Evolutionary conservation across 2,888 invertebrate genomes (phyloP).

Genomic region (Atethmia centrago): DNA sequence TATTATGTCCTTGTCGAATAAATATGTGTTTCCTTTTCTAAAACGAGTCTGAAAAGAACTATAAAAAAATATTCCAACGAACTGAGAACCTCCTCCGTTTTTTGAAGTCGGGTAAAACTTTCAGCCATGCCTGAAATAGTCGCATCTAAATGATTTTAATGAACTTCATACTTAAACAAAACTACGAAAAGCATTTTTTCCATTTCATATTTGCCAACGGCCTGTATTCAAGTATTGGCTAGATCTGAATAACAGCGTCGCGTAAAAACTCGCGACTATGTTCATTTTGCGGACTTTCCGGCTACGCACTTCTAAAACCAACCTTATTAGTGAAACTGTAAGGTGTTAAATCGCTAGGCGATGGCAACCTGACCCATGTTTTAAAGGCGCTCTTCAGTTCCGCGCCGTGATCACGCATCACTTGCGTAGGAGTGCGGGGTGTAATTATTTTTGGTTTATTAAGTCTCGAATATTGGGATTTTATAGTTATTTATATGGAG

Average conservation of each 20-base stretch:
- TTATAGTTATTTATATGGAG: constrained; percentile 21
- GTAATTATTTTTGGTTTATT: constrained; percentile 80
- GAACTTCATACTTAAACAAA: constrained; percentile 15
- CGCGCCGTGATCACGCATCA: constrained; percentile 88
- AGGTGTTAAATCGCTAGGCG: constrained; percentile 62
- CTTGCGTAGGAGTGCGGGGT: constrained; percentile 78
- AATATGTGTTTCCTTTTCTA: neutral
- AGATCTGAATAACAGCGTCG: constrained; percentile 84
- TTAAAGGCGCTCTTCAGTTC: constrained; percentile 78
- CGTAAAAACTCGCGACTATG: constrained; percentile 87
- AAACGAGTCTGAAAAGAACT: neutral
- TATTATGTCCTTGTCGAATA: no score
- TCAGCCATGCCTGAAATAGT: neutral
- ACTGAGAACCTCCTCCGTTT: no score
- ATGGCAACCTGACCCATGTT: constrained; percentile 66
- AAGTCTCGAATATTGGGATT: constrained; percentile 59
- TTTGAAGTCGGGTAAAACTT: no score
- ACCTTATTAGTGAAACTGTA: constrained; percentile 55
- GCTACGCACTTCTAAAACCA: constrained; percentile 57
- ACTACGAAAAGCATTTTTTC: neutral
- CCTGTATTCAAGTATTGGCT: constrained; percentile 85
- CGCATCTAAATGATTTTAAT: constrained; percentile 5
- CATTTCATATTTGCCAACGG: constrained; percentile 62
- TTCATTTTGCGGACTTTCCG: constrained; percentile 85
- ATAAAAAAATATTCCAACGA: no score